phyloP scores from a whole-genome alignment of 1,140 invertebrate species.

The Meloidogyne hapla region DNA sequence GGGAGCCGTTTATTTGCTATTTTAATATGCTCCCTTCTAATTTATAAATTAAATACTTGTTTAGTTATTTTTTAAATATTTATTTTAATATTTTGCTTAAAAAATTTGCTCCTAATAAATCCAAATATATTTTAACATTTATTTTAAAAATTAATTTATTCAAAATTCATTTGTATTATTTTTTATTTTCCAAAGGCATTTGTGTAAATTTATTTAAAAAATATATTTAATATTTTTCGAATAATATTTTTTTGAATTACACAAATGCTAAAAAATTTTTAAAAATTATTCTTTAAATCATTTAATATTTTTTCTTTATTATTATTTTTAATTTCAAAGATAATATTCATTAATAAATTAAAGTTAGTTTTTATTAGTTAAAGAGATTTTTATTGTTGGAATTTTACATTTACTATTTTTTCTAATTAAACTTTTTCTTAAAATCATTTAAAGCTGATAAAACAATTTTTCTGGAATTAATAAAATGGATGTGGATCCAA shows the following conservation, averaged over 20 bases:
- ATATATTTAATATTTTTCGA: background rate
- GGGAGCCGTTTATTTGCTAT: background rate
- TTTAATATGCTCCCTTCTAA: background rate
- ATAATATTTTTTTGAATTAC: no score
- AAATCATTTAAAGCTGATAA: background rate
- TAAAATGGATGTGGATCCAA: conserved; percentile 2
- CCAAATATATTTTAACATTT: background rate
- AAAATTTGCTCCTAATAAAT: background rate
- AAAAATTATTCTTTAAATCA: no score
- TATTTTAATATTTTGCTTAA: background rate
- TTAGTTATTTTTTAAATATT: background rate
- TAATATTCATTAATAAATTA: no score
- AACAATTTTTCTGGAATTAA: background rate
- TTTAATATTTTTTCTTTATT: no score
- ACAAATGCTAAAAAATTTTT: no score
- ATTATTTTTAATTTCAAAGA: no score
- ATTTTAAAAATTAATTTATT: background rate
- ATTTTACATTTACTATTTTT: background rate
- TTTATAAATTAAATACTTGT: background rate
- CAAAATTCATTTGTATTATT: background rate
- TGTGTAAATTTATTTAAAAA: background rate
- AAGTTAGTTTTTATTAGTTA: no score
- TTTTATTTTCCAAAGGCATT: background rate
- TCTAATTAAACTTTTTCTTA: background rate
- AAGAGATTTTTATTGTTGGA: no score